Evolutionary conservation across 2,888 invertebrate genomes (phyloP), one percentile per base, ranked within the genome.

Genomic region (Xestia sexstrigata): DNA sequence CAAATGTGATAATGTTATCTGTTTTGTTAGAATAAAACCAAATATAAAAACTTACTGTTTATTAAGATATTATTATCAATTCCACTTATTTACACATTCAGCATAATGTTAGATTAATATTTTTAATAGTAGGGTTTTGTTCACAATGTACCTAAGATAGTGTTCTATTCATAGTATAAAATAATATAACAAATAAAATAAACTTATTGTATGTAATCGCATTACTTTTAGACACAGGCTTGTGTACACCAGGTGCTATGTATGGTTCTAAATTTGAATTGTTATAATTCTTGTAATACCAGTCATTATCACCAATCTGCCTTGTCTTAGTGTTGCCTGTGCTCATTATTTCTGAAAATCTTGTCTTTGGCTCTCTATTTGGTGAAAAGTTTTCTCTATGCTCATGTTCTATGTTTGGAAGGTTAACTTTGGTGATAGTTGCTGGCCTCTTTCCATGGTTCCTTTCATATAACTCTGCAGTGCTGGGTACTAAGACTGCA

Each of bases 251-350:
- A 52, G 97, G 96, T 82, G 95, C 96, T 79, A 97, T 90, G 88
- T 96, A 97, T 2, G 97, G 96, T 85, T 96, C 94, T 86, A 97
- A 89, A 89, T 96, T 94, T 45, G 96, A 97, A 89, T 97, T 97
- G 92, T 98, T 98, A 91, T 99, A 99, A 93, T 98, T 98, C 85
- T 98, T 98, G 92, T 98, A 99, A 93, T 99, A 99, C 99, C 99
- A 99, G 88, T 98, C 98, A 95, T 98, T 98, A 70, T 97, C 96
- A 83, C 97, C 97, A 23, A 95, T 94, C 86, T 94, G 92, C 88
- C 92, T 94, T 45, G 94, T 94, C 83, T 97, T 97, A 58, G 97
- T 96, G 66, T 92, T 96, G 78, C 92, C 94, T 35, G 95, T 92
- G 70, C 92, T 94, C 71, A 91, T 91, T 71, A 92, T 92, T 47